Percentiles rank a stretch among this genome's conserved stretches.
Evolutionary conservation across 1,140 invertebrate species (phyloP).

Genomic region (Aphelenchoides fujianensis): DNA sequence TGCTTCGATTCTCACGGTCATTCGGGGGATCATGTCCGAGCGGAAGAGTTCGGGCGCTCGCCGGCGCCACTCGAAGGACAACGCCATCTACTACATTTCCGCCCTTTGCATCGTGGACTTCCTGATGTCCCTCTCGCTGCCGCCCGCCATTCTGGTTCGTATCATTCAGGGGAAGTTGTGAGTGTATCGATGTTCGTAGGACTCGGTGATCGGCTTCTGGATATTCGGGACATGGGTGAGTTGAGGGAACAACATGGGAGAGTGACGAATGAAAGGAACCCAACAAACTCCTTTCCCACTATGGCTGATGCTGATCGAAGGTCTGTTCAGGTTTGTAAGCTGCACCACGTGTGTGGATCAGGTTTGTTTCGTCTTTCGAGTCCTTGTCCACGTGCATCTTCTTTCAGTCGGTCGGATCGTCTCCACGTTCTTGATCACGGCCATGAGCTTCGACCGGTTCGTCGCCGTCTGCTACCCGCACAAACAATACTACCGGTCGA

Average conservation of each 20-base stretch:
- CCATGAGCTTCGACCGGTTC: constrained; percentile 65
- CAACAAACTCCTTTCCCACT: constrained; percentile 36
- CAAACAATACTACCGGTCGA: constrained; percentile 43
- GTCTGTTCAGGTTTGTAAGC: constrained; percentile 7
- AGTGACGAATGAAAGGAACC: too few species aligned
- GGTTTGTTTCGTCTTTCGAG: too few species aligned
- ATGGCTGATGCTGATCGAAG: not conserved
- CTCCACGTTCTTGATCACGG: constrained; percentile 65
- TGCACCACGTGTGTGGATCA: constrained; percentile 58
- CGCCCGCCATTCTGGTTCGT: constrained; percentile 57
- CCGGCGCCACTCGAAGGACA: constrained; percentile 42
- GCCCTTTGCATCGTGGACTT: constrained; percentile 60
- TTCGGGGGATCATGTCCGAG: constrained; percentile 51
- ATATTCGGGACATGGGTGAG: constrained; percentile 58
- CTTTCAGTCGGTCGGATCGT: constrained; percentile 60
- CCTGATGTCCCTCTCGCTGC: constrained; percentile 57
- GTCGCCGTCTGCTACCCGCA: constrained; percentile 65
- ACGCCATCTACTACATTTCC: constrained; percentile 58
- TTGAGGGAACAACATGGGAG: too few species aligned
- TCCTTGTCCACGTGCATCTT: too few species aligned
- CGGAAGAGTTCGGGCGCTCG: constrained; percentile 27
- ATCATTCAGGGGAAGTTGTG: too few species aligned
- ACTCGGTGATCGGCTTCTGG: constrained; percentile 61
- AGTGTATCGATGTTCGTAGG: constrained; percentile 54
- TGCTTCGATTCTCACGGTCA: constrained; percentile 58